Percentiles rank a stretch among this genome's conserved stretches.
Evolutionary conservation across 92 coral and sea anemone species (phyloP).

Genomic region (Porites rus): DNA sequence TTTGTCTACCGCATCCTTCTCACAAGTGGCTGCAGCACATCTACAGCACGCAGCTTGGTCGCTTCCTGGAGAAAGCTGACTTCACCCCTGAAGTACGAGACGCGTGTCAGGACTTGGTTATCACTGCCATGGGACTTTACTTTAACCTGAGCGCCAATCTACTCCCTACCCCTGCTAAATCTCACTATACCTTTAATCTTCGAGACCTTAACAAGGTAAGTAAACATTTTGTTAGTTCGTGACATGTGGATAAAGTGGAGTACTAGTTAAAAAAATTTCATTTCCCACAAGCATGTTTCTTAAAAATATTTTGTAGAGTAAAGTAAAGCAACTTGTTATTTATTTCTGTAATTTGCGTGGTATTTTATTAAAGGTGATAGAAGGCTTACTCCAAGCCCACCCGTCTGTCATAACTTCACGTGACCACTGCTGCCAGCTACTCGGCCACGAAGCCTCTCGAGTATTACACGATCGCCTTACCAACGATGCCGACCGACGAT

Average conservation of each 20-base stretch:
- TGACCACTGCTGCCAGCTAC: constrained; percentile 82
- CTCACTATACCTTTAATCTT: constrained; percentile 93
- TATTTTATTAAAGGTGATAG: constrained; percentile 75
- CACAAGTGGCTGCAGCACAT: constrained; percentile 89
- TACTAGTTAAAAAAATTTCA: too few relatives aligned
- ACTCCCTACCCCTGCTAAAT: constrained; percentile 95
- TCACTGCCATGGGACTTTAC: constrained; percentile 79
- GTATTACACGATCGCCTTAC: constrained; percentile 97
- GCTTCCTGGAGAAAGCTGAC: constrained; percentile 89
- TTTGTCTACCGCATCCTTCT: constrained; percentile 92
- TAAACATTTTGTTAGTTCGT: too few relatives aligned
- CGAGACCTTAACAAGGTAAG: constrained; percentile 92
- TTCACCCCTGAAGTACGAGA: constrained; percentile 89
- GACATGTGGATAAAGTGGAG: too few relatives aligned
- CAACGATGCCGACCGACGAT: constrained; percentile 84
- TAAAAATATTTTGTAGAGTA: too few relatives aligned
- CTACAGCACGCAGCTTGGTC: constrained; percentile 93
- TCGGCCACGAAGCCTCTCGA: constrained; percentile 94
- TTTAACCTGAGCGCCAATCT: constrained; percentile 78
- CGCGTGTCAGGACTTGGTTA: constrained; percentile 76
- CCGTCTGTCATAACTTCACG: constrained; percentile 80
- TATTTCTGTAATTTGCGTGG: not conserved
- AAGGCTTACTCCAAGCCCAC: constrained; percentile 92
- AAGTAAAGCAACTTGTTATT: too few relatives aligned
- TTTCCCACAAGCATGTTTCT: too few relatives aligned